Evolutionary conservation across 1,140 invertebrate genomes (phyloP).

Genomic region (Drosophila azteca): DNA sequence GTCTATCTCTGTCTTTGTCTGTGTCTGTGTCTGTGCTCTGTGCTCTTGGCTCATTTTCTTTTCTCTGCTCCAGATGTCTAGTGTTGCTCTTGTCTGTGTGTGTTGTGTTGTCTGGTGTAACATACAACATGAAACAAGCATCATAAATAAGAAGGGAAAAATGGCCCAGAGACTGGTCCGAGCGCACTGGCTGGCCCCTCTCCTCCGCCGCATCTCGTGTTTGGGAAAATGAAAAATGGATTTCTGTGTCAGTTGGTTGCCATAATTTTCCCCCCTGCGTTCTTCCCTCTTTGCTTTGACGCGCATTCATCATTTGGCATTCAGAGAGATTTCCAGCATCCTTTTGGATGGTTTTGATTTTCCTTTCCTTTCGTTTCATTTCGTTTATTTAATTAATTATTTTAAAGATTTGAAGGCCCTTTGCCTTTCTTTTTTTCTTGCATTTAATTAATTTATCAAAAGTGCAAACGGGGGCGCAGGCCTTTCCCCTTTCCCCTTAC

Average conservation of each 20-base stretch:
- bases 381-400: conserved; percentile 82
- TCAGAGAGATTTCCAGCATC: conserved; percentile 27
- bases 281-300: conserved; percentile 49
- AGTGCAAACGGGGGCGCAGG: conserved; percentile 61
- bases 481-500: conserved; percentile 30
- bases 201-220: no score
- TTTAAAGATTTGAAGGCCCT: conserved; percentile 71
- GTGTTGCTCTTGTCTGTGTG: conserved; percentile 32
- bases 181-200: no score
- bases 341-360: conserved; percentile 28
- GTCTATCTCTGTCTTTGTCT: conserved; percentile 2
- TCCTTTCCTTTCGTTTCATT: conserved; percentile 24
- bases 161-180: conserved; percentile 37
- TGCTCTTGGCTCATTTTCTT: conserved; percentile 10
- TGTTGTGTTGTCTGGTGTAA: conserved; percentile 54
- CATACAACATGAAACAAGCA: conserved; percentile 68
- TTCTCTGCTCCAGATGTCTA: conserved; percentile 3
- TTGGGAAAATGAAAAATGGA: conserved; percentile 77
- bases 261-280: conserved; percentile 58
- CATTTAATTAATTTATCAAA: conserved; percentile 82
- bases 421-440: conserved; percentile 36
- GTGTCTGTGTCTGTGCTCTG: conserved; percentile 12
- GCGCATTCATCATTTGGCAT: conserved; percentile 80
- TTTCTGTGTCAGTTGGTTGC: conserved; percentile 82
- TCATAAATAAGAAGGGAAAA: conserved; percentile 79